Base-by-base conservation (phyloP, 30 jellyfish, hydroid and myxozoan genomes). In the Aurelia sp. region DNA sequence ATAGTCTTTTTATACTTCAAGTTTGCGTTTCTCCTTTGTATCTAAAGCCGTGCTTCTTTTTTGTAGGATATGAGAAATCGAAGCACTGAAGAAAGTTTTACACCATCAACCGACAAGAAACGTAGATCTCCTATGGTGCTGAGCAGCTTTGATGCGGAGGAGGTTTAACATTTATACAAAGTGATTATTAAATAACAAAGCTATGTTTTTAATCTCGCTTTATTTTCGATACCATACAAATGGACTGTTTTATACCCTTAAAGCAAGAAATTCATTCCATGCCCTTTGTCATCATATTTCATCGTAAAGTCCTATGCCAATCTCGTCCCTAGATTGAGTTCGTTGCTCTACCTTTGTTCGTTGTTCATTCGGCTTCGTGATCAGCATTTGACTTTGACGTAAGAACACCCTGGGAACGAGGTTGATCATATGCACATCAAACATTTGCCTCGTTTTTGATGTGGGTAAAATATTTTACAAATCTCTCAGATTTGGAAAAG, bases 61-160 rank as follows among this genome's bases (percentile, higher is more conserved):
- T 41, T 2, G n/a, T 58, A 84, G 93, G 93, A 73, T 41, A 63
- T 84, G 33, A 63, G 93, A 72, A 84, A 84, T 84, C 93, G 93
- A 21, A 72, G 93, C 55, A 84, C 93, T n/a, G 93, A 84, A 55
- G 82, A 72, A 53, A 84, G 88, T 53, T 51, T 68, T 27, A 67
- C 88, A 19, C 63, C 93, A 6, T 66, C 93, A 2, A 63, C 63
- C 3, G 93, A 70, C 55, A 62, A 11, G 63, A 78, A 74, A 47
- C 72, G 77, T 12, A 62, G 71, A 21, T 78, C 89, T 35, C 87
- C 87, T 33, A 40, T 55, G 4, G 7, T 35, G 60, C 40, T 69
- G 11, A 33, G 5, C n/a, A 9, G 44, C 61, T 50, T 69, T 24
- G 80, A 69, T 17, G 61, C 31, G 13, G 61, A 24, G 35, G 80